A percentile compares a stretch with the other conserved stretches of the same genome.
phyloP scores from a whole-genome alignment of 2,113 vertebrate species.

The Rafetus swinhoei region DNA sequence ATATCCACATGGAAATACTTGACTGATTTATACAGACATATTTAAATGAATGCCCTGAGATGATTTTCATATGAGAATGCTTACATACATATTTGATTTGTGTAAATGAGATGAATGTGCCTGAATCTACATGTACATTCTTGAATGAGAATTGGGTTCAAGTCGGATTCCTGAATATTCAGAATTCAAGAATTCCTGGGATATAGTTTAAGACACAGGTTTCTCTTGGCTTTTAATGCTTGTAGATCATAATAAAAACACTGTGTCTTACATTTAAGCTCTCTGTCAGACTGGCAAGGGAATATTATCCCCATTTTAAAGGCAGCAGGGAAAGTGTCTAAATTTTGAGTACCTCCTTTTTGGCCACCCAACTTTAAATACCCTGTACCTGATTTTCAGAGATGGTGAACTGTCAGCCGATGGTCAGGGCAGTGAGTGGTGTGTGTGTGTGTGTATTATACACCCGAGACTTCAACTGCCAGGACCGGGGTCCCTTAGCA shows the following conservation, averaged over 20 bases:
- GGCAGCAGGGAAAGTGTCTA: not conserved
- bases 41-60: not conserved
- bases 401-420: no score
- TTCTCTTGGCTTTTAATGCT: not conserved
- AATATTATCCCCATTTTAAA: not conserved
- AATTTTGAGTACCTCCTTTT: not conserved
- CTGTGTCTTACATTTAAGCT: not conserved
- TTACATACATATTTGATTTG: not conserved
- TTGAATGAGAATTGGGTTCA: not conserved
- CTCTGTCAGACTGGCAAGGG: not conserved
- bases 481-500: no score
- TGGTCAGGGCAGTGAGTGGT: no score
- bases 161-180: not conserved
- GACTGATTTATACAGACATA: not conserved
- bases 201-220: not conserved
- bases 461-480: no score
- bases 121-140: not conserved
- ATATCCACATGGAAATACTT: not conserved
- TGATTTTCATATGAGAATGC: not conserved
- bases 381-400: not conserved
- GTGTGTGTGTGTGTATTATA: no score
- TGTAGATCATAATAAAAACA: not conserved
- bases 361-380: not conserved
- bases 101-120: not conserved
- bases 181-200: not conserved